Evolutionary conservation across 2,797 vertebrate genomes (phyloP).

Genomic region (Gymnopithys bicolor): DNA sequence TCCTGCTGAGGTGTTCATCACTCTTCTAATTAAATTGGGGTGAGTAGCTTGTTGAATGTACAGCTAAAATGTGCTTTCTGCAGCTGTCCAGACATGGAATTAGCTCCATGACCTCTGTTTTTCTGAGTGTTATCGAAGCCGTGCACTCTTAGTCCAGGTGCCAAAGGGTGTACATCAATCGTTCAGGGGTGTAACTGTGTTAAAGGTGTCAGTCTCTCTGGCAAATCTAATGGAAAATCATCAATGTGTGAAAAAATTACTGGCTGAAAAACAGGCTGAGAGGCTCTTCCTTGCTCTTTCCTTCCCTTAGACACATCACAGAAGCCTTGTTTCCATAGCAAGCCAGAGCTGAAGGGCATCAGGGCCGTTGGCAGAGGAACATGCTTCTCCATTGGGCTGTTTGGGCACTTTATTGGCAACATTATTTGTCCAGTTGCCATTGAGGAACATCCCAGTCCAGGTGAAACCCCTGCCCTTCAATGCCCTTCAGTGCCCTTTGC

Average conservation of each 20-base stretch:
- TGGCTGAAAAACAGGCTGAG: neutral
- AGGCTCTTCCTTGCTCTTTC: neutral
- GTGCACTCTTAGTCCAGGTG: accelerated
- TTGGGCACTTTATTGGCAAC: neutral
- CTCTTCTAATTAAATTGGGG: neutral
- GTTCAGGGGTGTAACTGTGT: neutral
- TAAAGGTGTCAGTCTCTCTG: neutral
- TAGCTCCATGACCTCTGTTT: neutral
- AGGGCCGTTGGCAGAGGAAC: too few species aligned
- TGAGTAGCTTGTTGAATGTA: neutral
- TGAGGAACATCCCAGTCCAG: neutral
- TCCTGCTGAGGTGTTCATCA: neutral
- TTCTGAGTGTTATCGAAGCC: neutral
- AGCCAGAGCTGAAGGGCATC: too few species aligned
- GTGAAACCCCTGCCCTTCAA: neutral
- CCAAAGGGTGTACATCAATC: neutral
- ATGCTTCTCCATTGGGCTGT: too few species aligned
- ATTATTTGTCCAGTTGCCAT: neutral
- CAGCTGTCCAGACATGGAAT: neutral
- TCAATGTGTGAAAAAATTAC: neutral
- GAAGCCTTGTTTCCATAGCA: too few species aligned
- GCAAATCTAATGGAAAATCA: neutral
- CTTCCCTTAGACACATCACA: too few species aligned
- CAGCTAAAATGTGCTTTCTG: neutral
- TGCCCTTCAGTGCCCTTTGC: too few species aligned